These are phyloP conservation scores for Gracilinanus agilis DNA, from an alignment of 2,113 vertebrate genomes.

Conservation along the genomic window DNA sequence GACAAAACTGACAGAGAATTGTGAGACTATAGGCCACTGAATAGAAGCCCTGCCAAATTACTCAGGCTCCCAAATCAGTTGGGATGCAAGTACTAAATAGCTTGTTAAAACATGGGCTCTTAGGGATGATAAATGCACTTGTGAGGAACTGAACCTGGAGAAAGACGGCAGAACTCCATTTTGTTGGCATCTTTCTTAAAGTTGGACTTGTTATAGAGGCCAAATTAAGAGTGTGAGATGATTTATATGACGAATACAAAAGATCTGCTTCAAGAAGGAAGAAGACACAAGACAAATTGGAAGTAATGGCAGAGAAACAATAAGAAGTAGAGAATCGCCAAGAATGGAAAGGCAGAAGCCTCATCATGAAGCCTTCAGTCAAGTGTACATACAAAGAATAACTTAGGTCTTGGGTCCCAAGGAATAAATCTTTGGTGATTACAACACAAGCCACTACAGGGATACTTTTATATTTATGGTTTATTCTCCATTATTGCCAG, in stretches of 20 bases:
- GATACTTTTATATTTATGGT: conserved; percentile 83
- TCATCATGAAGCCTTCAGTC: conserved; percentile 74
- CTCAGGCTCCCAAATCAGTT: neutral
- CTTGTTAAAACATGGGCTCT: neutral
- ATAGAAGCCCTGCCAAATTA: neutral
- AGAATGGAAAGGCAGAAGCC: conserved; percentile 72
- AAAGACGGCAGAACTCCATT: neutral
- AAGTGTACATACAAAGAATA: conserved; percentile 63
- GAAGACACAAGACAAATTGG: conserved; percentile 36
- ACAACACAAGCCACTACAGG: conserved; percentile 80
- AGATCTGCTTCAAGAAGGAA: conserved; percentile 37
- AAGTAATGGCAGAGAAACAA: conserved; percentile 78
- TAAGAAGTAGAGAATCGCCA: conserved; percentile 67
- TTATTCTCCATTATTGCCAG: conserved; percentile 83
- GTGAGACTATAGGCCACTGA: neutral
- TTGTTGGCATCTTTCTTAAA: neutral
- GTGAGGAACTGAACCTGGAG: neutral
- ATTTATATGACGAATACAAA: neutral
- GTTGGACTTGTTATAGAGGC: neutral
- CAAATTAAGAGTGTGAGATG: neutral
- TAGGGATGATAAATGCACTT: neutral
- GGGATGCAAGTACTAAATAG: neutral
- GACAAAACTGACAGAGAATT: neutral
- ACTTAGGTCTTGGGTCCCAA: conserved; percentile 73
- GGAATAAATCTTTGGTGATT: conserved; percentile 80